These are phyloP conservation scores for Acheta domesticus DNA, from an alignment of 2,888 invertebrate genomes.

Conservation along the genomic window DNA sequence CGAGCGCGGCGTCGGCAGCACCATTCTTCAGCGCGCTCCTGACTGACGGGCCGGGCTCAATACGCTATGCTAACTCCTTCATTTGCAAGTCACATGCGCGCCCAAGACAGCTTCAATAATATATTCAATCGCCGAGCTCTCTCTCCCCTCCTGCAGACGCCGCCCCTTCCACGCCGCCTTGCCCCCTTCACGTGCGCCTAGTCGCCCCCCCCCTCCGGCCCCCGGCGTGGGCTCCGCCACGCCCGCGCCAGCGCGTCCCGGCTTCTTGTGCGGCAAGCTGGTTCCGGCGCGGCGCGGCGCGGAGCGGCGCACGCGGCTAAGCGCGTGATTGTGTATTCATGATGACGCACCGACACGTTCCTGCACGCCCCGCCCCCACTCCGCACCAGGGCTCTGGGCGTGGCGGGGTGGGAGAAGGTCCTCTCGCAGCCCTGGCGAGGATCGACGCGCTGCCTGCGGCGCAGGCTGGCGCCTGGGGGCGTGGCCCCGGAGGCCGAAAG, in stretches of 20 bases:
- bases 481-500: too few species aligned
- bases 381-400: not conserved
- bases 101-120: slow-evolving; percentile 18
- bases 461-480: too few species aligned
- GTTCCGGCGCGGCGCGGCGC: not conserved
- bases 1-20: not conserved
- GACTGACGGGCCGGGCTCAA: not conserved
- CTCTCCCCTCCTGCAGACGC: not conserved
- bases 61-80: slow-evolving; percentile 6
- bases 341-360: slow-evolving; percentile 18
- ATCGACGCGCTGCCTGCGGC: too few species aligned
- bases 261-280: not conserved
- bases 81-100: slow-evolving; percentile 10
- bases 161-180: not conserved
- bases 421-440: too few species aligned
- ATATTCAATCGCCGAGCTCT: not conserved
- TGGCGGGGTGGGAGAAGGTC: not conserved
- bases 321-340: slow-evolving; percentile 18
- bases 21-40: not conserved
- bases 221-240: not conserved
- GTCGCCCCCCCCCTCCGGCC: not conserved
- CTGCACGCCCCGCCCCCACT: not conserved
- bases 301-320: not conserved
- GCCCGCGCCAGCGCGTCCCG: not conserved
- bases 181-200: not conserved